These are phyloP conservation scores for Aphodius sticticus DNA, from an alignment of 2,888 invertebrate species.

Conservation along the genomic window DNA sequence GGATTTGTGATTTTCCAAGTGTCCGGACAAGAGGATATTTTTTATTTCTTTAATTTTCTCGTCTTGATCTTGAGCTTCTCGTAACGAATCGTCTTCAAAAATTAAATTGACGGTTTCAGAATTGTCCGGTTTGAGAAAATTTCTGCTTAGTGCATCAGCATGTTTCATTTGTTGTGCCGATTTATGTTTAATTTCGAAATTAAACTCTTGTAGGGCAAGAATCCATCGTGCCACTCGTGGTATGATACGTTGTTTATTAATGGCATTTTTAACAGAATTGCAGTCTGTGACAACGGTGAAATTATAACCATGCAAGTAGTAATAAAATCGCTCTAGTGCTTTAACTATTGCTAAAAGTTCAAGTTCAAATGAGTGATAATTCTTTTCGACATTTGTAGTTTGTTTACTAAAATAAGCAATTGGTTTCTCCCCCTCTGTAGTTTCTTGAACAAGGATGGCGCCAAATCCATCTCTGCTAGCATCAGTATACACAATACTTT, in stretches of 20 bases:
- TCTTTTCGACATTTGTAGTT: slow-evolving; percentile 45
- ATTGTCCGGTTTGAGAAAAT: slow-evolving; percentile 15
- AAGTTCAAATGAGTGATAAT: slow-evolving; percentile 41
- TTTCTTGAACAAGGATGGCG: slow-evolving; percentile 45
- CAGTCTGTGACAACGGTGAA: slow-evolving; percentile 37
- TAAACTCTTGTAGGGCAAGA: slow-evolving; percentile 32
- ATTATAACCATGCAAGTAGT: slow-evolving; percentile 39
- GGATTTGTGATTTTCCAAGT: slow-evolving; percentile 29
- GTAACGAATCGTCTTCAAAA: slow-evolving; percentile 25
- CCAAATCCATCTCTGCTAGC: slow-evolving; percentile 45
- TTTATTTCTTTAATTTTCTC: slow-evolving; percentile 21
- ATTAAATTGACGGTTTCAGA: slow-evolving; percentile 8
- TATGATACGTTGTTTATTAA: slow-evolving; percentile 32
- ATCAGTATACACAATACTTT: slow-evolving; percentile 47
- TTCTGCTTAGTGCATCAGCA: slow-evolving; percentile 32
- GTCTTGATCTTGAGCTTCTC: slow-evolving; percentile 27
- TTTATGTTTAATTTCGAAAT: slow-evolving; percentile 29
- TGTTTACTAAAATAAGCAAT: slow-evolving; percentile 32
- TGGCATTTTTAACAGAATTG: slow-evolving; percentile 25
- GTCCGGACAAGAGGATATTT: slow-evolving; percentile 12
- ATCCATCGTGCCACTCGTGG: slow-evolving; percentile 34
- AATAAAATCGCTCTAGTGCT: slow-evolving; percentile 31
- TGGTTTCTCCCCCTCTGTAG: slow-evolving; percentile 36
- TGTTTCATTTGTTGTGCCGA: slow-evolving; percentile 31
- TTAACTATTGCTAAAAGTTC: slow-evolving; percentile 45